Evolutionary conservation across 2,113 vertebrate genomes (phyloP).

Genomic region (rat (Rattus norvegicus)): DNA sequence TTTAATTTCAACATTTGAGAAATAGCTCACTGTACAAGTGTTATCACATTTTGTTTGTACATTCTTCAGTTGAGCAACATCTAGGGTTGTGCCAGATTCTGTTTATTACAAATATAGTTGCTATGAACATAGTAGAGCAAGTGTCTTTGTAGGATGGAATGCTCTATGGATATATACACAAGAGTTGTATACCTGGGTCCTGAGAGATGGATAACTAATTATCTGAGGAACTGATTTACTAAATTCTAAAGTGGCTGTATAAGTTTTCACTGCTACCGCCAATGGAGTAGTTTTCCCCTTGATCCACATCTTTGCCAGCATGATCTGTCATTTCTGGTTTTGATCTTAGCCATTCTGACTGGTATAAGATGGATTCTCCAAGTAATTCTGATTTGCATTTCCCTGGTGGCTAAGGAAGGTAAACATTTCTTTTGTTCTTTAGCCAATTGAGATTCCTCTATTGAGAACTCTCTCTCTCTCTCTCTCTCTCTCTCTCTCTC

Average conservation of each 20-base stretch:
- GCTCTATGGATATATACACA: not conserved
- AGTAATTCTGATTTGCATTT: not conserved
- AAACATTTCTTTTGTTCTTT: not conserved
- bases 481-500: too few species aligned
- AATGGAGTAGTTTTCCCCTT: not conserved
- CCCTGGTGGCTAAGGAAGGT: not conserved
- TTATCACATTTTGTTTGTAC: too few species aligned
- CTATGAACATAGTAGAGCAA: not conserved
- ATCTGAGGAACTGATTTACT: not conserved
- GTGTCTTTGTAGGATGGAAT: not conserved
- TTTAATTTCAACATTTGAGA: too few species aligned
- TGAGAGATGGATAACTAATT: not conserved
- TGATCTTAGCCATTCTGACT: not conserved
- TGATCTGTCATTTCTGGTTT: not conserved
- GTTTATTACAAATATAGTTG: too few species aligned
- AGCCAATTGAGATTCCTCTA: not conserved
- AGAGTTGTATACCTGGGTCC: too few species aligned
- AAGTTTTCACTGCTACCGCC: not conserved
- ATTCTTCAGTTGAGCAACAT: not conserved
- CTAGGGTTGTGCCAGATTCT: not conserved
- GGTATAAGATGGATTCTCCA: not conserved
- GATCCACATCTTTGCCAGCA: not conserved
- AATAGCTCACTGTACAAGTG: too few species aligned
- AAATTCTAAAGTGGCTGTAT: not conserved
- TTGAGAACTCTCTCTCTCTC: not conserved